These are phyloP conservation scores for Ridgeia piscesae DNA, from an alignment of 1,140 invertebrate species.

Conservation along the genomic window DNA sequence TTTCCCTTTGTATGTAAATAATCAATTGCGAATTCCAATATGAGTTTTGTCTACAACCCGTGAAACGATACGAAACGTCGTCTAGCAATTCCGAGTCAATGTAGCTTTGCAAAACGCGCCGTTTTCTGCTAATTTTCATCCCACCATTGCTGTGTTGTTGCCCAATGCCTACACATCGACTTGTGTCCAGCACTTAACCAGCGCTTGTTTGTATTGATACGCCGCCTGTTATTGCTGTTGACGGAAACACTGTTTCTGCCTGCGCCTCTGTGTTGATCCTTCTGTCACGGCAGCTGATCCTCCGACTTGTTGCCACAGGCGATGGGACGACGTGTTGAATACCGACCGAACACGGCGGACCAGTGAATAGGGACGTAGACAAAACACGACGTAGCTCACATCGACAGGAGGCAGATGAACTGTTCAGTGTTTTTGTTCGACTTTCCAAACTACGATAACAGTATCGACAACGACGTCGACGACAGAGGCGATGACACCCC, in stretches of 20 bases:
- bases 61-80: no score
- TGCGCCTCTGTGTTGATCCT: neutral
- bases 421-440: neutral
- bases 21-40: neutral
- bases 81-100: no score
- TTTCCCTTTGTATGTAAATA: neutral
- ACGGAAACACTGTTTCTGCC: neutral
- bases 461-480: conserved; percentile 17
- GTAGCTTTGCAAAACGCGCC: no score
- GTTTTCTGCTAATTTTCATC: no score
- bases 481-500: neutral
- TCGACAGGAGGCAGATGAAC: neutral
- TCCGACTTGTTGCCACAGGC: neutral
- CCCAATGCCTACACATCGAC: neutral
- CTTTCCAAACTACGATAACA: conserved; percentile 4
- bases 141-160: no score
- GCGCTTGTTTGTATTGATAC: neutral
- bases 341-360: neutral
- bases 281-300: neutral
- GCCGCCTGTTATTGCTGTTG: neutral
- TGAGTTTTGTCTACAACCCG: neutral
- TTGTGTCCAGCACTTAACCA: neutral
- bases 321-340: neutral
- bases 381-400: neutral
- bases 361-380: neutral